phyloP scores from a whole-genome alignment of 2,113 vertebrate genomes.

The Girardinichthys multiradiatus region DNA sequence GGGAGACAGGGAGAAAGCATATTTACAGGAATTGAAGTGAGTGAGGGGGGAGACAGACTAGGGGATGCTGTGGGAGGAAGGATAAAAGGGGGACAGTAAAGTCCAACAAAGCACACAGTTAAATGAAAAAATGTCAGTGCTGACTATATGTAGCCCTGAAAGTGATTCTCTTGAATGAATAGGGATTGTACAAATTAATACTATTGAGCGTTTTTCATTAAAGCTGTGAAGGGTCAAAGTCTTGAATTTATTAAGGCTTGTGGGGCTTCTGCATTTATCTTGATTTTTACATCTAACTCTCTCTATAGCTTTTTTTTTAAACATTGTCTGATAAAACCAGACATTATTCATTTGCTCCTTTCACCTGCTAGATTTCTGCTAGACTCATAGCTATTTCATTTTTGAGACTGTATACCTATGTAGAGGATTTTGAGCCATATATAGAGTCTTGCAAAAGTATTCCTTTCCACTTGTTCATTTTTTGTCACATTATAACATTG shows the following conservation, averaged over 20 bases:
- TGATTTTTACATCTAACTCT: neutral
- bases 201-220: slow-evolving; percentile 93
- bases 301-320: neutral
- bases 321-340: neutral
- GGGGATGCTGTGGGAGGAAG: slow-evolving; percentile 3
- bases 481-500: no score
- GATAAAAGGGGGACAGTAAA: neutral
- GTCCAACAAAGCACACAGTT: slow-evolving; percentile 57
- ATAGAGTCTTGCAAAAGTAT: no score
- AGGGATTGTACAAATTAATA: slow-evolving; percentile 93
- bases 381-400: no score
- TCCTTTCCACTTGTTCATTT: no score
- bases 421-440: no score
- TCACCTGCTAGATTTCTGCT: neutral
- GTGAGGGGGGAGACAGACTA: neutral
- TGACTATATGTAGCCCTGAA: slow-evolving; percentile 87
- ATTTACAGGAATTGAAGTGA: slow-evolving; percentile 13
- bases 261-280: slow-evolving; percentile 24
- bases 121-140: slow-evolving; percentile 75
- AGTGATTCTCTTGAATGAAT: slow-evolving; percentile 92
- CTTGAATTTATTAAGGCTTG: slow-evolving; percentile 45
- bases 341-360: neutral
- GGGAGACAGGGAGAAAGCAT: neutral
- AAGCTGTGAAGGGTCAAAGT: slow-evolving; percentile 79
- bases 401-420: no score